A percentile compares a stretch with the other conserved stretches of the same genome.
These are phyloP conservation scores for Lutraria lutraria DNA, from an alignment of 2,888 invertebrate species.

Conservation along the genomic window DNA sequence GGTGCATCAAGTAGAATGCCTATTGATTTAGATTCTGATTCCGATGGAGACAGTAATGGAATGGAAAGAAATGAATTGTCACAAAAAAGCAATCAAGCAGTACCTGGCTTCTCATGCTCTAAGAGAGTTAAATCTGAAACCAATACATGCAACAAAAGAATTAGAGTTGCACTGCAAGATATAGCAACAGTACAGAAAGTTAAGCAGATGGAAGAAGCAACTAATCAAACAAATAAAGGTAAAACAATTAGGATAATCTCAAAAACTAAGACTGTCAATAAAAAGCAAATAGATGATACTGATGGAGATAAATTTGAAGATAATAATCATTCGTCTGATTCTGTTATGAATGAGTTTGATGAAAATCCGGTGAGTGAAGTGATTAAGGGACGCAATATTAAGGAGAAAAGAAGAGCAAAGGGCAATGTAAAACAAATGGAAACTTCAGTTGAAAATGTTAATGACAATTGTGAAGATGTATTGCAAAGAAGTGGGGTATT, in stretches of 20 bases:
- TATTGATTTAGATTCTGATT: conserved; percentile 27
- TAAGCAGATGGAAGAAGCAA: conserved; percentile 7
- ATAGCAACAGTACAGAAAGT: conserved; percentile 15
- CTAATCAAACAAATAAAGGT: neutral
- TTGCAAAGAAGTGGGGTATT: neutral
- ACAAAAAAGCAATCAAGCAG: neutral
- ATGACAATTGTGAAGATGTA: neutral
- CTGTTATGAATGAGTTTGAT: conserved; percentile 31
- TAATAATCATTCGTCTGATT: neutral
- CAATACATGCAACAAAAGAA: neutral
- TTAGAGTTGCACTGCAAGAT: conserved; percentile 19
- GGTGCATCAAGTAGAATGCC: conserved; percentile 1
- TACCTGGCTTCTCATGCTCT: neutral
- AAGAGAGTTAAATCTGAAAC: neutral
- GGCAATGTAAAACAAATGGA: neutral
- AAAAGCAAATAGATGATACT: neutral
- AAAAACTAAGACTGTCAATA: neutral
- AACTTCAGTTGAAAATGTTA: neutral
- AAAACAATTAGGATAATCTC: neutral
- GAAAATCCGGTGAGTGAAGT: conserved; percentile 15
- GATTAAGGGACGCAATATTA: neutral
- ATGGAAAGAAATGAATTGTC: neutral
- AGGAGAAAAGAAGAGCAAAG: neutral
- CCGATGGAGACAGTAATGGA: neutral
- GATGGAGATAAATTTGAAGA: neutral